Evolutionary conservation across 2,888 invertebrate genomes (phyloP), one percentile per base, ranked within the genome.

Genomic region (Axea sp.): DNA sequence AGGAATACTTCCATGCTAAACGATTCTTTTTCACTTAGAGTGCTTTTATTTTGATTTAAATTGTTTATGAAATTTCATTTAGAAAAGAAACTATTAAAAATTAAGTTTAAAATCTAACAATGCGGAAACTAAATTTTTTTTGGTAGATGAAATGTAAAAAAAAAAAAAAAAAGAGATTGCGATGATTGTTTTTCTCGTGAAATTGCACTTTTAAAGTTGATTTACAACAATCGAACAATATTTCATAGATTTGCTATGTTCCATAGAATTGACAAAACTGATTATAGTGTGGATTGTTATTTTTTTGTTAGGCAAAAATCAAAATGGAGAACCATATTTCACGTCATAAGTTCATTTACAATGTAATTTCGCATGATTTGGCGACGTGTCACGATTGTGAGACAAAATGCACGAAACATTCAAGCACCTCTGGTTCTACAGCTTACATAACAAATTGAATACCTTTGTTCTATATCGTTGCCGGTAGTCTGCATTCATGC

Each of bases 341-440:
- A 68, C 45, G 47, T 24, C 37, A 30, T 37, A 12, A 47, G 55
- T 62, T 62, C 41, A 71, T 62, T 71, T 62, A 62, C 47, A 41
- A 41, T 11, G 47, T 49, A 45, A 78, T 76, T 79, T 80, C 71
- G 73, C 75, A 78, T 78, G 74, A 78, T 80, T 78, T 74, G 62
- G 57, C 57, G 74, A 75, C 74, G 59, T 71, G 76, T 80, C 79
- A 81, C 78, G 79, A 79, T 74, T 77, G 53, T 37, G 37, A 39
- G 55, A 62, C 71, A 55, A 55, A 41, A 55, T 35, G 43, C 47
- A 19, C 57, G 69, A 26, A 57, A 60, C 28, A 37, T 53, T 69
- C 60, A 69, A 51, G 60, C 17, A 51, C 17, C 53, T 30, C 17
- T 49, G 41, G 67, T 28, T 33, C 49, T 41, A 43, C 28, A 59